Base-by-base conservation (phyloP, 2,113 vertebrate genomes). In the Microtus ochrogaster region DNA sequence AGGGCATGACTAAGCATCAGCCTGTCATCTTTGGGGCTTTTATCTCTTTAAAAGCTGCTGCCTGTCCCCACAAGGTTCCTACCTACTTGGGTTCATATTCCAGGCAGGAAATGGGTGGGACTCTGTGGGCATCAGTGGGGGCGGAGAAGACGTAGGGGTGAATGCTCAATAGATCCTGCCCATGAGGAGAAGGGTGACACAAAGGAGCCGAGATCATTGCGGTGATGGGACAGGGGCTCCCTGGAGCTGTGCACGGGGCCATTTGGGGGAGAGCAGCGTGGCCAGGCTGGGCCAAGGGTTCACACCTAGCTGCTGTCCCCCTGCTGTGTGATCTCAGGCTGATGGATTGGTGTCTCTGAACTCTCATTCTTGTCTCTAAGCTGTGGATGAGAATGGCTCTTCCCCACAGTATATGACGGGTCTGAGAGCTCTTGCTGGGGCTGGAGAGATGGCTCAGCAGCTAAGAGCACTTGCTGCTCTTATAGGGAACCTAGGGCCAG, bases 21-120 rank as follows among this genome's bases (percentile, higher is more conserved):
- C 73, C 73, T 90, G 52, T 92, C 65, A 39, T 74, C 66, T 92
- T 47, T 24, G 41, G 10, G 87, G 61, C n/a, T 83, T 92, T 94
- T 13, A 39, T 33, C 12, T 94, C 78, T 91, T 72, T 82, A 86
- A 78, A 96, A 65, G 92, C 26, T 49, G 30, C 41, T 79, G 21
- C 10, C 4, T 33, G 83, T 79, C 70, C 85, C n/a, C 36, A 4
- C 28, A 4, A 4, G 36, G 36, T 36, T 70, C 61, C 22, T 12
- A 4, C 24, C 74, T 44, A 1, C 39, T 33, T 26, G 10, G 72
- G 52, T 58, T 49, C 66, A 72, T 16, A 3, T n/a, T 55, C 33
- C 84, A 49, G 65, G 30, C 12, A 1, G 30, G 65, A 65, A 63
- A 17, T 30, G 58, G 82, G 58, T 22, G 22, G 61, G n/a, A 10